Conservation (phyloP, 2,888 invertebrate species). For the Minunthozetes semirufus region DNA sequence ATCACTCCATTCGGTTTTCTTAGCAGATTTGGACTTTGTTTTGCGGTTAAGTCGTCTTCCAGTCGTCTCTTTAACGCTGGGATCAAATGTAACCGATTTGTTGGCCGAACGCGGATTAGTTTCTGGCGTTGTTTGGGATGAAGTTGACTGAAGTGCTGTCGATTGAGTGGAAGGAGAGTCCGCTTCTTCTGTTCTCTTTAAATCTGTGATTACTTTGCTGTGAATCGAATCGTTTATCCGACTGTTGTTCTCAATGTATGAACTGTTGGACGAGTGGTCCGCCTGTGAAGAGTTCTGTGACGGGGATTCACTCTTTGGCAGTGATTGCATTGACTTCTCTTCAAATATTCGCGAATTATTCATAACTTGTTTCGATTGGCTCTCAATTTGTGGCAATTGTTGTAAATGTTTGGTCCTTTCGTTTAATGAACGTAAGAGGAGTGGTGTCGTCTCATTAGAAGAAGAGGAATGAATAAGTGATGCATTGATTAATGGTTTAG, state of each 20-base stretch:
- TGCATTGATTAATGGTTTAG: not conserved
- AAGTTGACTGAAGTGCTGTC: constrained; percentile 7
- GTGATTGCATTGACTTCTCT: constrained; percentile 15
- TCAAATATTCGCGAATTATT: not conserved
- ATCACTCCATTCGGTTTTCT: constrained; percentile 1
- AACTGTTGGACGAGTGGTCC: constrained; percentile 14
- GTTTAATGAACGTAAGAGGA: constrained; percentile 1
- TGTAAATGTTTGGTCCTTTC: not conserved
- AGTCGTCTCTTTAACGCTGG: constrained; percentile 34
- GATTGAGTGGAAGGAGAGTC: constrained; percentile 2
- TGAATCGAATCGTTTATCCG: not conserved
- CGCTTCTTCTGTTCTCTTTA: not conserved
- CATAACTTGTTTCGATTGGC: not conserved
- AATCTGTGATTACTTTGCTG: not conserved
- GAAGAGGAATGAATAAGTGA: constrained; percentile 4
- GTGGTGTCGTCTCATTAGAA: constrained; percentile 33
- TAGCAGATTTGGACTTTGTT: not conserved
- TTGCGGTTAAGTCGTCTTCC: not conserved
- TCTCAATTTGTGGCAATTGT: constrained; percentile 1
- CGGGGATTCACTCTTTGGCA: constrained; percentile 20
- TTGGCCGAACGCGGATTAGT: not conserved
- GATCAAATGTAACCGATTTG: constrained; percentile 38
- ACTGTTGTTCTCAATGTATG: constrained; percentile 5
- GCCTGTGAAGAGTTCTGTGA: constrained; percentile 18
- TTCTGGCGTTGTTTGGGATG: not conserved